Conservation (phyloP, 2,888 invertebrate genomes). For the Tryphoninae sp. region DNA sequence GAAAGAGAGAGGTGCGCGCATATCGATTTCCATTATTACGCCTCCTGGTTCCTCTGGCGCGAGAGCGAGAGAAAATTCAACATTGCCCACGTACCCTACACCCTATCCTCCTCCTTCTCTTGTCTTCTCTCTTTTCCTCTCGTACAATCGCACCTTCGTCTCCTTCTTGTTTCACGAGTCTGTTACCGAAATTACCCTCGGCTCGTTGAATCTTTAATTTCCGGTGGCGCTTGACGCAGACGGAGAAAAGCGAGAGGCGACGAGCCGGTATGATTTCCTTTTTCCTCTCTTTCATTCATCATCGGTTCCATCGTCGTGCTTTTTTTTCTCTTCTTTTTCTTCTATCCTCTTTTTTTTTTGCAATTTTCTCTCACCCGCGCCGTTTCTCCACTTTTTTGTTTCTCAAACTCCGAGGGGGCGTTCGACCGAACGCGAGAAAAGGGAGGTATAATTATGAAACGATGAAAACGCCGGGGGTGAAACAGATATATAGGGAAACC, state of each 20-base stretch:
- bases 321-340: slow-evolving; percentile 25
- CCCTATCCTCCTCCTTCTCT: slow-evolving; percentile 16
- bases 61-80: slow-evolving; percentile 24
- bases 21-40: slow-evolving; percentile 76
- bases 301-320: slow-evolving; percentile 22
- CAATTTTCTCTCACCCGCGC: slow-evolving; percentile 9
- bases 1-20: slow-evolving; percentile 49
- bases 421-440: slow-evolving; percentile 11
- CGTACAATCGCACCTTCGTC: slow-evolving; percentile 42
- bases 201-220: slow-evolving; percentile 79
- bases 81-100: slow-evolving; percentile 11
- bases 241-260: slow-evolving; percentile 61
- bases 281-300: slow-evolving; percentile 42
- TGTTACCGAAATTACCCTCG: slow-evolving; percentile 74
- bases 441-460: slow-evolving; percentile 46
- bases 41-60: slow-evolving; percentile 36
- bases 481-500: slow-evolving; percentile 32
- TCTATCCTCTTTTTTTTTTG: background rate
- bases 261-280: slow-evolving; percentile 62
- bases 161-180: slow-evolving; percentile 68
- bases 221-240: slow-evolving; percentile 69
- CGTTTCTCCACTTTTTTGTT: slow-evolving; percentile 7
- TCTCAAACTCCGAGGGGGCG: slow-evolving; percentile 18
- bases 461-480: slow-evolving; percentile 1
- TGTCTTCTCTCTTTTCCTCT: slow-evolving; percentile 19